phyloP scores from a whole-genome alignment of 2,113 vertebrate species.

The Leucopsar rothschildi region DNA sequence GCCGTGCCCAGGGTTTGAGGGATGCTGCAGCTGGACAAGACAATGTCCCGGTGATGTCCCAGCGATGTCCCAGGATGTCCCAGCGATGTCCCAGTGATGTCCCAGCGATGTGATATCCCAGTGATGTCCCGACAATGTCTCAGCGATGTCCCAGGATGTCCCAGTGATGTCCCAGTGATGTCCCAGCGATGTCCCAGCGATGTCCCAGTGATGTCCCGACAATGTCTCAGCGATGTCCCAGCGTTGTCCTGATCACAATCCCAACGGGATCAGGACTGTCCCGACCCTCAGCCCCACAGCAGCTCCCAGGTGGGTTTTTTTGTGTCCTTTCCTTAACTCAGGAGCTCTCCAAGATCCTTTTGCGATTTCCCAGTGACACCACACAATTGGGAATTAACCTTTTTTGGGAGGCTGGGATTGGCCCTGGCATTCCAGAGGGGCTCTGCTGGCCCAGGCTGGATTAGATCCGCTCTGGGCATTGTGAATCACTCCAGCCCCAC shows the following conservation, averaged over 20 bases:
- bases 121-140: accelerated
- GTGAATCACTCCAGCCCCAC: background rate
- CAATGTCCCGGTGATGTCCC: background rate
- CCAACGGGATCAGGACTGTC: accelerated
- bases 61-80: accelerated
- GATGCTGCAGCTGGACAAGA: accelerated
- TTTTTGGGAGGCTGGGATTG: background rate
- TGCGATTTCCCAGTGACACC: background rate
- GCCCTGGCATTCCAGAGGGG: background rate
- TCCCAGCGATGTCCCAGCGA: background rate
- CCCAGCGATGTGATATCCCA: background rate
- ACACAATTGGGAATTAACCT: background rate
- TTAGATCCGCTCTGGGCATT: background rate
- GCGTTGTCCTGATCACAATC: accelerated
- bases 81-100: background rate
- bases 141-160: background rate
- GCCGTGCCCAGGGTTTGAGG: accelerated
- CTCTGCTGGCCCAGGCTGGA: background rate
- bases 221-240: background rate
- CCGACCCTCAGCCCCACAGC: accelerated
- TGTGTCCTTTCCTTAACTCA: background rate
- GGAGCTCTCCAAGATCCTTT: background rate
- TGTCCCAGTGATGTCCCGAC: background rate
- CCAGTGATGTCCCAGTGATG: no score
- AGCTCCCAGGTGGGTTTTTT: background rate